Conservation (phyloP, 1,140 invertebrate species). For the Drosophila nigromelanica region DNA sequence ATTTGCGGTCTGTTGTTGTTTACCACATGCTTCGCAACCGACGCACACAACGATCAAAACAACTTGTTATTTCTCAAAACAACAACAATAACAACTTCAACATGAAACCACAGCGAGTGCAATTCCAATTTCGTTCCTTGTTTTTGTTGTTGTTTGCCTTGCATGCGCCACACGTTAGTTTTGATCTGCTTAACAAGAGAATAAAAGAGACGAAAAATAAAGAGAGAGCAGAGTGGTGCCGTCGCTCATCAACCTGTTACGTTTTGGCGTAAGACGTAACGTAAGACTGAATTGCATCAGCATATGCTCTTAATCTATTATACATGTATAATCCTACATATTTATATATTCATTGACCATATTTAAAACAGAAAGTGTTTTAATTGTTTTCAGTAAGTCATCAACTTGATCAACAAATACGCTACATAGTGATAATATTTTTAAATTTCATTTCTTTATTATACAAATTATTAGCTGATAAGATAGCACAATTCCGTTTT, state of each 20-base stretch:
- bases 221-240: background rate
- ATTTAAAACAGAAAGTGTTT: constrained; percentile 54
- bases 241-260: constrained; percentile 8
- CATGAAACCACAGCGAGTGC: constrained; percentile 49
- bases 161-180: constrained; percentile 42
- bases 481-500: constrained; percentile 19
- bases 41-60: constrained; percentile 65
- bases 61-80: constrained; percentile 73
- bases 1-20: constrained; percentile 60
- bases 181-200: constrained; percentile 44
- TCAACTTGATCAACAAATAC: constrained; percentile 33
- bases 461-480: constrained; percentile 39
- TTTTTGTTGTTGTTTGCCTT: constrained; percentile 32
- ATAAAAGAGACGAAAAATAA: constrained; percentile 5
- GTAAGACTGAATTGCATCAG: constrained; percentile 40
- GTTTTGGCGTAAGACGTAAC: constrained; percentile 34
- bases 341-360: constrained; percentile 64
- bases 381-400: constrained; percentile 7
- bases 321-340: constrained; percentile 14
- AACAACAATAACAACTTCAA: constrained; percentile 38
- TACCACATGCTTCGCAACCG: constrained; percentile 53
- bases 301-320: constrained; percentile 4
- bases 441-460: background rate
- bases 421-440: background rate
- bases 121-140: constrained; percentile 41